Evolutionary conservation across 2,888 invertebrate species (phyloP), one percentile per base, ranked within the genome.

Genomic region (Nyleta sp.): DNA sequence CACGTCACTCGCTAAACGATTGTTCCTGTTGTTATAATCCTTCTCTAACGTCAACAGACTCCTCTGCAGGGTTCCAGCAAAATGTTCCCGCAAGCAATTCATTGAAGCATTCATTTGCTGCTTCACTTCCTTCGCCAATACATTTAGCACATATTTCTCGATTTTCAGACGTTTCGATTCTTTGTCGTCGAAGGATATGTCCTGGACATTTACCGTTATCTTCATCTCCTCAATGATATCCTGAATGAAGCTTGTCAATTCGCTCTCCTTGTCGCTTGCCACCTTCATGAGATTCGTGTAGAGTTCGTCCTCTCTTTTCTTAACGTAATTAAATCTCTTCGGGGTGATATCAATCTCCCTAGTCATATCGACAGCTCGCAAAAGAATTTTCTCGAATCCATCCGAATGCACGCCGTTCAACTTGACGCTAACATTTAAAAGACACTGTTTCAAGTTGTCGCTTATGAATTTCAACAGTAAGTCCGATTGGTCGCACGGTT

Each of bases 351-450:
- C 95, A 86, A 97, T 93, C 90, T 96, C 96, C 1, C 97, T 92
- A 55, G 96, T 96, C 95, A 97, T 95, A 90, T 97, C 96, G 91
- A 96, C 97, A 0, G 96, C 97, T 50, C 94, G 95, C 73, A 96
- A 91, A 72, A 97, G 95, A 87, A 96, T 95, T 88, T 94, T 95
- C 84, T 95, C 94, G 44, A 97, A 91, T 81, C 95, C 92, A 83
- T 93, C 93, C 77, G 93, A 94, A 88, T 95, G 95, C 31, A 94
- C 92, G 89, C 93, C 93, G 76, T 93, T 93, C 15, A 93, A 83
- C 79, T 87, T 90, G 7, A 91, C 92, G 72, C 92, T 92, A 4
- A 91, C 91, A 59, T 92, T 91, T 75, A 93, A 84, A 44, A 93
- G 80, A 28, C 92, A 91, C 11, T 87, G 91, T 81, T 92, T 92